Evolutionary conservation across 2,797 vertebrate genomes (phyloP).

Genomic region (Poecile montanus): DNA sequence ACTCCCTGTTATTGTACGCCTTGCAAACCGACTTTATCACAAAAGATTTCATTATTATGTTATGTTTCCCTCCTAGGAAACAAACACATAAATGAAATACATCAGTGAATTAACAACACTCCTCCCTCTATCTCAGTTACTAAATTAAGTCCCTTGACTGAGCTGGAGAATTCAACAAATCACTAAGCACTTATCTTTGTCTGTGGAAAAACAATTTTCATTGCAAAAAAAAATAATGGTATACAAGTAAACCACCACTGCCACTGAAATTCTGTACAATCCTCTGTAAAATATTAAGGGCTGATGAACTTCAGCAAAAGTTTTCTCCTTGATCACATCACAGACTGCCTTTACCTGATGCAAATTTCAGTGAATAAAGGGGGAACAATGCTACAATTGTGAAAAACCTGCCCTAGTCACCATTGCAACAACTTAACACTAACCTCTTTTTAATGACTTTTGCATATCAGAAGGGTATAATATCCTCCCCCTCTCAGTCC

Average conservation of each 20-base stretch:
- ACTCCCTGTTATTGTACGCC: constrained; percentile 47
- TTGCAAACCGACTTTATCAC: constrained; percentile 24
- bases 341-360: background rate
- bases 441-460: background rate
- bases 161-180: constrained; percentile 4
- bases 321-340: background rate
- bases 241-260: background rate
- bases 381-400: background rate
- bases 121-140: constrained; percentile 28
- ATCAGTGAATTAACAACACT: constrained; percentile 61
- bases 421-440: background rate
- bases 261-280: background rate
- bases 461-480: background rate
- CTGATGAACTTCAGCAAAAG: background rate
- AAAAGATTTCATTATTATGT: constrained; percentile 35
- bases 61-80: constrained; percentile 29
- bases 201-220: background rate
- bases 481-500: background rate
- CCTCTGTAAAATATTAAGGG: background rate
- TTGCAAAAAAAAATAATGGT: background rate
- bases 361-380: background rate
- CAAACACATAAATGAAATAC: background rate
- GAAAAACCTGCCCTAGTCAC: background rate
- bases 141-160: constrained; percentile 57
- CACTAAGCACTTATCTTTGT: background rate